Conservation (phyloP, 2,888 invertebrate species). For the Ceraclea dissimilis region DNA sequence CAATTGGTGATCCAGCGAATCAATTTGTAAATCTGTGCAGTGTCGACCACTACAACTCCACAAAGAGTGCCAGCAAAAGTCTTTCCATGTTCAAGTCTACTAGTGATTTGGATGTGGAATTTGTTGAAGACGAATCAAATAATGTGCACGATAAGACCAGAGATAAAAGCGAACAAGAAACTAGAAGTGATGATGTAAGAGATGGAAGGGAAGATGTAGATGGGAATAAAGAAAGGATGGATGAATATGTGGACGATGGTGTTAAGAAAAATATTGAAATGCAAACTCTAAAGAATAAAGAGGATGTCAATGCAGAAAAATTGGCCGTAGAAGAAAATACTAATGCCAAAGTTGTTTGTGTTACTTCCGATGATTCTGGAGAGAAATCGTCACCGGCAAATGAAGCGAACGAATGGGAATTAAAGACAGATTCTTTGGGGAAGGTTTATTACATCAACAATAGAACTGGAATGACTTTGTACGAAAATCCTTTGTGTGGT, state of each 20-base stretch:
- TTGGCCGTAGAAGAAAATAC: too few relatives aligned
- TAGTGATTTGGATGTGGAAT: neutral
- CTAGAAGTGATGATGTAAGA: neutral
- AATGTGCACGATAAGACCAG: too few relatives aligned
- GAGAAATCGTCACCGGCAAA: neutral
- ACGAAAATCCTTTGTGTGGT: slow-evolving; percentile 26
- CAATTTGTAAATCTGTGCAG: too few relatives aligned
- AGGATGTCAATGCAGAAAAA: neutral
- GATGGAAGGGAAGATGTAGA: neutral
- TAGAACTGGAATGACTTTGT: slow-evolving; percentile 31
- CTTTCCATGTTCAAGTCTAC: neutral
- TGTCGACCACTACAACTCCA: too few relatives aligned
- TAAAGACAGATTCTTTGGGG: slow-evolving; percentile 28
- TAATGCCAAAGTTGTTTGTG: too few relatives aligned
- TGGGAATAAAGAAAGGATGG: too few relatives aligned
- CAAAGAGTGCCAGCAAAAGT: neutral
- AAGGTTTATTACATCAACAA: slow-evolving; percentile 30
- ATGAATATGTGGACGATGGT: too few relatives aligned
- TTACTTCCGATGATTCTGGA: neutral
- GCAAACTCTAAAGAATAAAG: neutral
- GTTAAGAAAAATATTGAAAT: neutral
- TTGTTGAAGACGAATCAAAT: neutral
- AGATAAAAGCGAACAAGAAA: neutral
- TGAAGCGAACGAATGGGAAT: slow-evolving; percentile 6
- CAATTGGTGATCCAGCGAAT: too few relatives aligned